A percentile compares a stretch with the other conserved stretches of the same genome.
These are phyloP conservation scores for Diachrysia chrysitis DNA, from an alignment of 2,888 invertebrate species.

Conservation along the genomic window DNA sequence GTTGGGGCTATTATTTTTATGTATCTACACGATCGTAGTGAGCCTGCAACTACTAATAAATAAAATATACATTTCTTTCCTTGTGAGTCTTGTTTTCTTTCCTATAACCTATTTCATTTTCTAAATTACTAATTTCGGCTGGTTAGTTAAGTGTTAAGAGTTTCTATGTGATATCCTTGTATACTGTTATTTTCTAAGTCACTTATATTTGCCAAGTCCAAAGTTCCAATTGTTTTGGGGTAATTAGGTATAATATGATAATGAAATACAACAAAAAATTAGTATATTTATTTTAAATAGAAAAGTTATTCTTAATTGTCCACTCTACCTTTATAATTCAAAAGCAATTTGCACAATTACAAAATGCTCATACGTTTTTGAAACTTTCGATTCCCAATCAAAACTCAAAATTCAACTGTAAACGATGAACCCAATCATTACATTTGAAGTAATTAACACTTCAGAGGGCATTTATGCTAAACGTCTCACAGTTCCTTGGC, in stretches of 20 bases:
- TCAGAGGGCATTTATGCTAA: constrained; percentile 5
- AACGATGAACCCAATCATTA: neutral
- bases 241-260: too few relatives aligned
- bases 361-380: neutral
- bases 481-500: neutral
- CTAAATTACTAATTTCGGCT: neutral
- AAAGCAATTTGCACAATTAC: too few relatives aligned
- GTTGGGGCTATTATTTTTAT: constrained; percentile 1
- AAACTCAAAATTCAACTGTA: neutral
- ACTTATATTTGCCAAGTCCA: too few relatives aligned
- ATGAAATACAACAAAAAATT: too few relatives aligned
- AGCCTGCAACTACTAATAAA: neutral
- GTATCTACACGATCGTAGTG: neutral
- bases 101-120: neutral
- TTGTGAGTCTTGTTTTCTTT: neutral
- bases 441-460: constrained; percentile 5
- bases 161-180: too few relatives aligned
- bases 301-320: too few relatives aligned
- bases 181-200: too few relatives aligned
- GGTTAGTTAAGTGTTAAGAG: too few relatives aligned
- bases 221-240: too few relatives aligned
- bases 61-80: neutral
- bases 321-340: too few relatives aligned
- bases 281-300: too few relatives aligned
- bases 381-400: neutral